Percentiles rank a stretch among this genome's conserved stretches.
Conservation (phyloP, 2,888 invertebrate genomes). For the Exocentrus adspersus region DNA sequence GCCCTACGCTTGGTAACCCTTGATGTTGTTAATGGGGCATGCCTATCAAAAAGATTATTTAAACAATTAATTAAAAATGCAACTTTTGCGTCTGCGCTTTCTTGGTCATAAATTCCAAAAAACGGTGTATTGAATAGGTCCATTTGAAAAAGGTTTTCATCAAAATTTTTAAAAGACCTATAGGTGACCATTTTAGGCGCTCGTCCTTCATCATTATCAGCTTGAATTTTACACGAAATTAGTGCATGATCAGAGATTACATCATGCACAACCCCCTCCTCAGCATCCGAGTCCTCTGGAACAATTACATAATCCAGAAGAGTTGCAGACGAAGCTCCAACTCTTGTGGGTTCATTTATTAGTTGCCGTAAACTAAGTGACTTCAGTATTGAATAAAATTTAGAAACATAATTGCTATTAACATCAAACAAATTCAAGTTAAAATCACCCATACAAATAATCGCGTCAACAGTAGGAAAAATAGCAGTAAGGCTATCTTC, state of each 20-base stretch:
- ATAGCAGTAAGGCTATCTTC: neutral
- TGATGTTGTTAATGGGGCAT: constrained; percentile 7
- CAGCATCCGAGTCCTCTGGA: neutral
- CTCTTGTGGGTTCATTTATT: constrained; percentile 9
- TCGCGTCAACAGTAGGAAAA: neutral
- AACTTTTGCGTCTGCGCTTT: constrained; percentile 11
- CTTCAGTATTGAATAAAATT: neutral
- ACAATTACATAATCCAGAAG: constrained; percentile 4
- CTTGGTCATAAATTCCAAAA: constrained; percentile 2
- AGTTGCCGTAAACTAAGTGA: constrained; percentile 7
- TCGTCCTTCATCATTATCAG: neutral
- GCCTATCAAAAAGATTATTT: neutral
- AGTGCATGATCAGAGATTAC: constrained; percentile 1
- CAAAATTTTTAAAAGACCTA: neutral
- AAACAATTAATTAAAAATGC: constrained; percentile 13
- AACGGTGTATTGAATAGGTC: neutral
- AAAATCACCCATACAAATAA: neutral
- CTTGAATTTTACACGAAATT: neutral
- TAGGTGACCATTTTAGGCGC: constrained; percentile 13
- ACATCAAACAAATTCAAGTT: neutral
- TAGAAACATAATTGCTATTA: neutral
- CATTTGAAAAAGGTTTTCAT: neutral
- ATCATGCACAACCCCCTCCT: neutral
- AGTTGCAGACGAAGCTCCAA: neutral
- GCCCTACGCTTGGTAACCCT: constrained; percentile 22